These are phyloP conservation scores for Pseudomyrmex sp. DNA, from an alignment of 1,140 invertebrate genomes.

Conservation along the genomic window DNA sequence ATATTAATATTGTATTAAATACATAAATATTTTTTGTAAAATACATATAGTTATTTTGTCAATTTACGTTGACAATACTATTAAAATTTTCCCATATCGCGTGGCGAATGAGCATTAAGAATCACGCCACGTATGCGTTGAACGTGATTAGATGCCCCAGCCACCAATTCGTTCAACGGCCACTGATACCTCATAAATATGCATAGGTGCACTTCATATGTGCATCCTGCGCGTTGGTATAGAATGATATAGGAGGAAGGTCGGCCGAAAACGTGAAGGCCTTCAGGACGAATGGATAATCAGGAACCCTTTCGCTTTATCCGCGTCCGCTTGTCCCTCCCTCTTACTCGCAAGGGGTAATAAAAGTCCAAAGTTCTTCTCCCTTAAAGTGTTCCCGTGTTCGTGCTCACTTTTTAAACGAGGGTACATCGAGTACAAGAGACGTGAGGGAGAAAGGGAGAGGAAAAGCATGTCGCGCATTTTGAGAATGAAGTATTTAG, in stretches of 20 bases:
- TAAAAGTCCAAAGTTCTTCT: slow-evolving; percentile 62
- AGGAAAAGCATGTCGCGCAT: not conserved
- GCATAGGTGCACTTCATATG: slow-evolving; percentile 49
- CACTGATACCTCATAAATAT: slow-evolving; percentile 43
- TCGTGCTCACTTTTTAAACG: slow-evolving; percentile 71
- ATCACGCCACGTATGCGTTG: slow-evolving; percentile 41
- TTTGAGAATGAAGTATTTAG: slow-evolving; percentile 59
- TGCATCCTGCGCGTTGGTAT: slow-evolving; percentile 45
- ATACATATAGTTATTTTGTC: not conserved
- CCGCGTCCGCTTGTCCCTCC: slow-evolving; percentile 20
- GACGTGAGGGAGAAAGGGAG: not conserved
- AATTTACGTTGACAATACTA: not conserved
- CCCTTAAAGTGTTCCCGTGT: slow-evolving; percentile 53
- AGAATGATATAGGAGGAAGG: slow-evolving; percentile 44
- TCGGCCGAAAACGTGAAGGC: slow-evolving; percentile 63
- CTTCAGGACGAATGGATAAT: slow-evolving; percentile 74
- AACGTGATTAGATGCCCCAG: slow-evolving; percentile 36
- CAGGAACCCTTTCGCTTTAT: slow-evolving; percentile 63
- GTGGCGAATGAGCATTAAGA: slow-evolving; percentile 7
- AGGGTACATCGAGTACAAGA: slow-evolving; percentile 21
- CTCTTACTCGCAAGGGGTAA: slow-evolving; percentile 28
- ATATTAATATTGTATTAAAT: too few species aligned
- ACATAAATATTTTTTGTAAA: not conserved
- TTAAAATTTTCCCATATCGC: not conserved
- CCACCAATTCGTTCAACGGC: slow-evolving; percentile 49